phyloP scores from a whole-genome alignment of 1,140 invertebrate genomes.

The Alviniconcha marisindica region DNA sequence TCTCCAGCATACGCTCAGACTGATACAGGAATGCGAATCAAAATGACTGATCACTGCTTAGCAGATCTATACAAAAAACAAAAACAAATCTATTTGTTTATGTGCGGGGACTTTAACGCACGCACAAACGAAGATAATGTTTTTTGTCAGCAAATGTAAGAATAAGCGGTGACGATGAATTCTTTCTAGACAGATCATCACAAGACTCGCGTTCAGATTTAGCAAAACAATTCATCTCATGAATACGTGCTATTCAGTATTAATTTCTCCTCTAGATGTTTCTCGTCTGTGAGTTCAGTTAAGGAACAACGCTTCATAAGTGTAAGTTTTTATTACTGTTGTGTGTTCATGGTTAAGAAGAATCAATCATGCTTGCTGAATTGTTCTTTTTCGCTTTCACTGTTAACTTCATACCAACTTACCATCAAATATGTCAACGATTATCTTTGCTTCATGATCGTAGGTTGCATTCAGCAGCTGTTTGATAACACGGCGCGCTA shows the following conservation, averaged over 20 bases:
- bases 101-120: neutral
- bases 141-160: neutral
- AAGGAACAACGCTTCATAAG: too few species aligned
- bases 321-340: too few species aligned
- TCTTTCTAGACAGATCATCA: neutral
- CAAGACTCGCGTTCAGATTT: too few species aligned
- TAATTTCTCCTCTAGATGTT: too few species aligned
- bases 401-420: too few species aligned
- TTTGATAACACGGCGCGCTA: neutral
- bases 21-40: neutral
- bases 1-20: neutral
- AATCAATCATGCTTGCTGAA: too few species aligned
- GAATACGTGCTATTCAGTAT: too few species aligned
- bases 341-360: too few species aligned
- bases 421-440: neutral
- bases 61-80: neutral
- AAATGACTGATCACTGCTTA: neutral
- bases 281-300: too few species aligned
- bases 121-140: neutral
- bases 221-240: too few species aligned
- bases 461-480: neutral
- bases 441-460: too few species aligned
- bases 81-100: neutral
- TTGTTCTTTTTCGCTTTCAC: too few species aligned
- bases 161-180: neutral